Percentiles rank a stretch among this genome's conserved stretches.
phyloP scores from a whole-genome alignment of 2,113 vertebrate genomes.

The Albula glossodonta region DNA sequence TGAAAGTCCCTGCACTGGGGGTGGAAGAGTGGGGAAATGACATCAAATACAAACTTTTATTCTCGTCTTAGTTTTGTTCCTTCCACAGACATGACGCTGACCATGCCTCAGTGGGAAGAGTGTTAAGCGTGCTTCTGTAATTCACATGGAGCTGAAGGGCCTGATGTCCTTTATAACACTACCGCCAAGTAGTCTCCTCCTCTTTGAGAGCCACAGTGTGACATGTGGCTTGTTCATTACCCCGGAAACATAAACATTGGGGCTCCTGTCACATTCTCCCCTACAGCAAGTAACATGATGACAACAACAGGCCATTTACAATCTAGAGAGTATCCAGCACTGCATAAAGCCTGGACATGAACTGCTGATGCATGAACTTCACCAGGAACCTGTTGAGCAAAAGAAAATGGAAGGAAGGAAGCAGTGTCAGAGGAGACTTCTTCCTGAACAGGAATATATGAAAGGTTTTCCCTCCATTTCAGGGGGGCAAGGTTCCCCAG shows the following conservation, averaged over 20 bases:
- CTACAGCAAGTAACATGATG: too few relatives aligned
- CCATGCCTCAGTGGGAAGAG: not conserved
- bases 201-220: not conserved
- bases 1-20: constrained; percentile 31
- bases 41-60: constrained; percentile 44
- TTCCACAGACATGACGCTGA: not conserved
- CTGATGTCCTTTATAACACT: not conserved
- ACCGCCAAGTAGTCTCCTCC: not conserved
- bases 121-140: not conserved
- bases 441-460: not conserved
- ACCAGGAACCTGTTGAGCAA: not conserved
- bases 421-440: not conserved
- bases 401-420: not conserved
- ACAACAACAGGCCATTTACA: too few relatives aligned
- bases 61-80: constrained; percentile 29
- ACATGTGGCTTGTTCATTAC: not conserved
- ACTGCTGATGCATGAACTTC: too few relatives aligned
- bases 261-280: not conserved
- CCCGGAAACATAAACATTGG: not conserved
- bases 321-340: too few relatives aligned
- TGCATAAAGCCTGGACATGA: too few relatives aligned
- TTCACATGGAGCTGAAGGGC: not conserved
- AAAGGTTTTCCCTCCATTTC: too few relatives aligned
- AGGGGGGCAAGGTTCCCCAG: too few relatives aligned
- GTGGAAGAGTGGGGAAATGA: constrained; percentile 26